Conservation (phyloP, 2,797 vertebrate genomes). For the Yasuhikotakia modesta region DNA sequence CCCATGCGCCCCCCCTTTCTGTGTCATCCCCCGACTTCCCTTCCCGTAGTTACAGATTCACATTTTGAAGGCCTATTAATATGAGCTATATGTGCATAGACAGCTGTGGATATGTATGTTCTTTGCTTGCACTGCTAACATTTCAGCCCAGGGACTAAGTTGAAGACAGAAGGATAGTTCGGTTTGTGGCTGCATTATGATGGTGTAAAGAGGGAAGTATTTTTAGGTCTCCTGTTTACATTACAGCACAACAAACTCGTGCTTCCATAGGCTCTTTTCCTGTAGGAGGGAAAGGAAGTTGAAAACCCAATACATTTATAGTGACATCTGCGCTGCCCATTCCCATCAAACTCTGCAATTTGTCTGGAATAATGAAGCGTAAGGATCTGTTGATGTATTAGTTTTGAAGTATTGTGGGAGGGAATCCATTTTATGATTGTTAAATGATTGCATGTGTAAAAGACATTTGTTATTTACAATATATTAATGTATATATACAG, state of each 20-base stretch:
- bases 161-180: constrained; percentile 26
- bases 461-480: too few relatives aligned
- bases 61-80: constrained; percentile 25
- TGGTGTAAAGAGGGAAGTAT: constrained; percentile 27
- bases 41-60: constrained; percentile 14
- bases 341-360: not conserved
- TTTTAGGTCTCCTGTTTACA: constrained; percentile 46
- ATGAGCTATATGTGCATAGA: constrained; percentile 1
- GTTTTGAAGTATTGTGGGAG: too few relatives aligned
- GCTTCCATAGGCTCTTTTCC: constrained; percentile 12
- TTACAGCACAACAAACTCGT: constrained; percentile 31
- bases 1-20: not conserved
- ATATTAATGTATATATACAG: too few relatives aligned
- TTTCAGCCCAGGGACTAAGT: not conserved
- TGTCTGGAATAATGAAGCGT: not conserved
- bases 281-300: constrained; percentile 15
- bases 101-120: not conserved
- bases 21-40: not conserved
- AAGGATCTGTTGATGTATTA: too few relatives aligned
- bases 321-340: constrained; percentile 3
- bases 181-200: constrained; percentile 16
- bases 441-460: too few relatives aligned
- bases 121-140: not conserved
- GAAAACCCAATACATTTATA: constrained; percentile 20
- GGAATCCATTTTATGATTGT: too few relatives aligned